These are phyloP conservation scores for Lepisosteus osseus DNA, from an alignment of 2,113 vertebrate genomes.

Conservation along the genomic window DNA sequence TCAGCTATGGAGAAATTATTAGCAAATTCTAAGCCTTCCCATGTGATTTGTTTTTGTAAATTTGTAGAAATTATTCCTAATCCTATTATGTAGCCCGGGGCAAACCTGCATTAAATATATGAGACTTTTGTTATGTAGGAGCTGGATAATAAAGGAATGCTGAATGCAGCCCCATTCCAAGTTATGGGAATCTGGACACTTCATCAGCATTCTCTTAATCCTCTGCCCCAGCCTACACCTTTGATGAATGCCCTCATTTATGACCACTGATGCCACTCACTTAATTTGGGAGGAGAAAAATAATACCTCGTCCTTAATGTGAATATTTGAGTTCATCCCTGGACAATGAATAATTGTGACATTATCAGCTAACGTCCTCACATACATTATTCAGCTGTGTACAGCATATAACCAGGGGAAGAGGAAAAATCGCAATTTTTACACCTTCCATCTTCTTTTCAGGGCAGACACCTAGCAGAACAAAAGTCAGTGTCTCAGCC, in stretches of 20 bases:
- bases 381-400: conserved; percentile 80
- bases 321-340: conserved; percentile 74
- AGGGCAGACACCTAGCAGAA: conserved; percentile 85
- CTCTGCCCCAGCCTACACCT: conserved; percentile 74
- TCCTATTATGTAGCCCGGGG: conserved; percentile 92
- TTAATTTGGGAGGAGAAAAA: conserved; percentile 77
- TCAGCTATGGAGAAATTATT: conserved; percentile 97
- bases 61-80: conserved; percentile 99
- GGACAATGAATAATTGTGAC: conserved; percentile 83
- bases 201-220: conserved; percentile 83
- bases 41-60: conserved; percentile 99
- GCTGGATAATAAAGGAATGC: conserved; percentile 80
- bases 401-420: conserved; percentile 78
- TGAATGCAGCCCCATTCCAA: conserved; percentile 79
- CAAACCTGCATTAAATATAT: conserved; percentile 92
- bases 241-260: conserved; percentile 82
- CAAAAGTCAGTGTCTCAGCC: conserved; percentile 98
- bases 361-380: conserved; percentile 76
- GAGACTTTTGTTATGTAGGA: conserved; percentile 87
- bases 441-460: conserved; percentile 89
- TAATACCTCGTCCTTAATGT: conserved; percentile 72
- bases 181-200: conserved; percentile 88
- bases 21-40: conserved; percentile 95
- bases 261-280: conserved; percentile 73
- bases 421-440: conserved; percentile 84